Conservation (phyloP, 2,797 vertebrate species). For the Sarcophilus harrisii region DNA sequence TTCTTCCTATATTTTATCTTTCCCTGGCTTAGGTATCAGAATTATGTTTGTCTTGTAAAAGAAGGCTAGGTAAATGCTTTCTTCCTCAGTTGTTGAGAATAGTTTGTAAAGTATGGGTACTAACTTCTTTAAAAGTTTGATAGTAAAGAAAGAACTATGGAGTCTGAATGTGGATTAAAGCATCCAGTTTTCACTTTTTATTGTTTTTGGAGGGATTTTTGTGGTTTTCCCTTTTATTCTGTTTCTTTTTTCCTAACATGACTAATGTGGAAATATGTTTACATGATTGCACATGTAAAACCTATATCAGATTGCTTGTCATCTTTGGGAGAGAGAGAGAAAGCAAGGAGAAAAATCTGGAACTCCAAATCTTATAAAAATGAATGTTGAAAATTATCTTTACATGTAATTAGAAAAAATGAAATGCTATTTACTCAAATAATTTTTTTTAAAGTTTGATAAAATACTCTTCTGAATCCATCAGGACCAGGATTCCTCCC, state of each 20-base stretch:
- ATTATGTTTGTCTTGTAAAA: too few species aligned
- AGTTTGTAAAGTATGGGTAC: too few species aligned
- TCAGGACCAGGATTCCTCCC: not conserved
- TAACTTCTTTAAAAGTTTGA: too few species aligned
- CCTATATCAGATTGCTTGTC: not conserved
- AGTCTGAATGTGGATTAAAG: not conserved
- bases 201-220: not conserved
- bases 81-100: too few species aligned
- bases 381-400: not conserved
- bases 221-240: not conserved
- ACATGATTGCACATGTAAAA: not conserved
- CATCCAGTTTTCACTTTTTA: not conserved
- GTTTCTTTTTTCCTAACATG: not conserved
- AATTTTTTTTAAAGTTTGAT: not conserved
- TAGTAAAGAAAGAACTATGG: not conserved
- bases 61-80: too few species aligned
- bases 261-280: not conserved
- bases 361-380: not conserved
- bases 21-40: too few species aligned
- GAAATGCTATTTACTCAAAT: not conserved
- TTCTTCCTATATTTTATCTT: too few species aligned
- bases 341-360: not conserved
- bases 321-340: too few species aligned
- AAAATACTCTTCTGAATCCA: not conserved
- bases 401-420: not conserved